phyloP scores from a whole-genome alignment of 2,113 vertebrate genomes.

The Andinoacara biseriatus region DNA sequence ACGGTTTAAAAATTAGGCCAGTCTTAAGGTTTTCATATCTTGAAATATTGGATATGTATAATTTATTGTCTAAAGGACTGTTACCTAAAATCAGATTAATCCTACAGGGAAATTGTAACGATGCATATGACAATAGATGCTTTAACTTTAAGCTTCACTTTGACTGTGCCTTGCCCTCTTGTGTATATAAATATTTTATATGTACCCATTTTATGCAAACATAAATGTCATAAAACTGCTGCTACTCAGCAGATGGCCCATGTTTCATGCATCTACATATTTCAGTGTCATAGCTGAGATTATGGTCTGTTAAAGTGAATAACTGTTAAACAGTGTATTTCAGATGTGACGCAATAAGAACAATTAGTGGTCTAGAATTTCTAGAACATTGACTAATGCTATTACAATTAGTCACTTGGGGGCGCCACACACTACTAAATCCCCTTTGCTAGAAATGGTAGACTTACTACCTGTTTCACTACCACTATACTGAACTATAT shows the following conservation, averaged over 20 bases:
- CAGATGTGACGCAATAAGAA: neutral
- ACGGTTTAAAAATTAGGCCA: fast-evolving
- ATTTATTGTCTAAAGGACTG: neutral
- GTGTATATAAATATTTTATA: neutral
- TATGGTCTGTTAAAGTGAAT: neutral
- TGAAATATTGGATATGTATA: neutral
- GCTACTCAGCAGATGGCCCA: too few species aligned
- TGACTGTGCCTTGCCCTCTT: neutral
- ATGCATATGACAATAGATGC: neutral
- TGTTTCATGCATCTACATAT: neutral
- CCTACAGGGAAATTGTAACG: neutral
- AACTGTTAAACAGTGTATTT: neutral
- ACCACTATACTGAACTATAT: neutral
- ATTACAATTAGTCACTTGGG: conserved; percentile 36
- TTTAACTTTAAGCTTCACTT: neutral
- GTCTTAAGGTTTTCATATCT: neutral
- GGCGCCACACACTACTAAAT: conserved; percentile 30
- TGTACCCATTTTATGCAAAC: neutral
- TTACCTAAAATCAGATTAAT: neutral
- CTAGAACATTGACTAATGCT: neutral
- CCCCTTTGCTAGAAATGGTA: neutral
- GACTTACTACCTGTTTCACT: neutral
- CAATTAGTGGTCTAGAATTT: neutral
- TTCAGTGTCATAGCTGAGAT: neutral
- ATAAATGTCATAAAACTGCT: neutral